These are phyloP conservation scores for Seriola rivoliana DNA, from an alignment of 2,113 vertebrate genomes.

Conservation along the genomic window DNA sequence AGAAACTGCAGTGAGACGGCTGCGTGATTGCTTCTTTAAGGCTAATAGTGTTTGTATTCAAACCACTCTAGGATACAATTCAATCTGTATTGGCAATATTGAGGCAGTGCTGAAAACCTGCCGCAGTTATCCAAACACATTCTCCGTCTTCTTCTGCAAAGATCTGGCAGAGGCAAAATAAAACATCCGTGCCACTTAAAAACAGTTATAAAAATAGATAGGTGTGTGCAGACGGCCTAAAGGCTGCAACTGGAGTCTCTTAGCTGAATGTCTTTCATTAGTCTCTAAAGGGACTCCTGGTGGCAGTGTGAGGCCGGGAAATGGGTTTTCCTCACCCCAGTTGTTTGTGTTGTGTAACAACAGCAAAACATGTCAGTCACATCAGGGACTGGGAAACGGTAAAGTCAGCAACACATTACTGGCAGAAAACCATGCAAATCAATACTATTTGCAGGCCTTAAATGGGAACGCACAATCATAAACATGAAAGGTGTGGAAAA, in stretches of 20 bases:
- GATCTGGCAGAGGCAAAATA: constrained; percentile 8
- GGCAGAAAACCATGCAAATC: constrained; percentile 48
- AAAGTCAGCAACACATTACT: constrained; percentile 46
- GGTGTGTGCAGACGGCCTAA: not conserved
- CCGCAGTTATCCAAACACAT: not conserved
- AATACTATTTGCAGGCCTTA: constrained; percentile 36
- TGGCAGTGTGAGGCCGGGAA: not conserved
- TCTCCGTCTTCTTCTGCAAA: not conserved
- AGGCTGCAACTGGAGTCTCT: not conserved
- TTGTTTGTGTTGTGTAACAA: not conserved
- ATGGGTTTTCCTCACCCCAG: not conserved
- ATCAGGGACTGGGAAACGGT: constrained; percentile 33
- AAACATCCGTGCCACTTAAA: not conserved
- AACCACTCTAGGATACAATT: constrained; percentile 43
- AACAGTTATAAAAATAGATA: constrained; percentile 21
- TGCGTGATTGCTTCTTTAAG: constrained; percentile 28
- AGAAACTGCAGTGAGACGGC: constrained; percentile 14
- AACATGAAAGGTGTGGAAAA: not conserved
- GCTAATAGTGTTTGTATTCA: constrained; percentile 39
- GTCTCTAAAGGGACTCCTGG: not conserved
- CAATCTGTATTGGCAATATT: constrained; percentile 39
- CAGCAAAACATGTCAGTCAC: constrained; percentile 23
- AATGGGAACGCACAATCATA: constrained; percentile 43
- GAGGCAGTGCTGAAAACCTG: not conserved
- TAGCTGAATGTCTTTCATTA: not conserved